Base-by-base conservation (phyloP, 1,140 invertebrate species). In the Diachasmimorpha longicaudata region DNA sequence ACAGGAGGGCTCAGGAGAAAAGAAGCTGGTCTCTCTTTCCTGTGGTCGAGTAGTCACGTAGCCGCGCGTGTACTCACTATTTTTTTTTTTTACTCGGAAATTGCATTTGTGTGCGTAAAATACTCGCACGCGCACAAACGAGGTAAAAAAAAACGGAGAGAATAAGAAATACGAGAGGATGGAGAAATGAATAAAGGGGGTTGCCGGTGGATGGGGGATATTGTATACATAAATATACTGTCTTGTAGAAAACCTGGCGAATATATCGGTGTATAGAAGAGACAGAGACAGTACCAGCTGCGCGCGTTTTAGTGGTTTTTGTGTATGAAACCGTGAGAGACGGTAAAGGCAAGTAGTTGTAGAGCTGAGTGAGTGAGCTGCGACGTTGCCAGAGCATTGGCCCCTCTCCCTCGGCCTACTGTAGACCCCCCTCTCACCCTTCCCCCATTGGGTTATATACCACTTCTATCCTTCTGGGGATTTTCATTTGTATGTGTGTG, bases 351-450 rank as follows among this genome's bases (percentile, higher is more conserved):
- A 68, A 68, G 25, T 66, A 66, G 66, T 68, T 68, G 66, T 68
- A 39, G 31, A 68, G 66, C 9, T 77, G 71, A 80, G 81, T 70
- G 72, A 77, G 72, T 75, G 71, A 71, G 77, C 23, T 58, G 83
- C 84, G 81, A 85, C 82, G 84, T 86, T 85, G 84, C 84, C 85
- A 83, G 80, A 81, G 83, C 79, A 81, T 79, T 68, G 66, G 73
- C 82, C 79, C 81, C 79, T 77, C 82, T 72, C 77, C 75, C 72
- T 68, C 46, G 37, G 39, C 25, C 46, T 66, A 46, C 21, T 66
- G 13, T 21, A 36, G 16, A 55, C 58, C 14, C 21, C 39, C 36
- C 23, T 48, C 48, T 68, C 11, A 21, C 19, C 63, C 58, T 25
- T 44, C 48, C 37, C 13, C n/a, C 21, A 23, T 14, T 37, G 37